Conservation (phyloP, 2,888 invertebrate genomes). For the Sussaba pulchella region DNA sequence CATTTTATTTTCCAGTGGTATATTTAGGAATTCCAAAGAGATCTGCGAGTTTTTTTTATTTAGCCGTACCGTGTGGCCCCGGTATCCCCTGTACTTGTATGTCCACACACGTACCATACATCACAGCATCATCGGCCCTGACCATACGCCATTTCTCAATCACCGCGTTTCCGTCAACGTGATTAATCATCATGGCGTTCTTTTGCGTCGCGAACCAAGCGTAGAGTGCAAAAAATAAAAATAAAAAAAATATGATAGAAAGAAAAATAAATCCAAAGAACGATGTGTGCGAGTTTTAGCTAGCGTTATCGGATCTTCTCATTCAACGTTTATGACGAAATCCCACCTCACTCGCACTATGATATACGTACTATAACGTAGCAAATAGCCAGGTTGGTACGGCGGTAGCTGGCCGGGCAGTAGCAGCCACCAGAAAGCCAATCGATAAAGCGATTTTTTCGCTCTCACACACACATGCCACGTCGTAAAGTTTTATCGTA, state of each 20-base stretch:
- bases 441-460: slow-evolving; percentile 67
- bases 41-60: too few species aligned
- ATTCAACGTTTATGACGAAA: slow-evolving; percentile 63
- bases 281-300: slow-evolving; percentile 36
- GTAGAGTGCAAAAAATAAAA: slow-evolving; percentile 34
- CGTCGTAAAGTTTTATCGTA: slow-evolving; percentile 60
- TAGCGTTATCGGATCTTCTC: slow-evolving; percentile 61
- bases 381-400: slow-evolving; percentile 11
- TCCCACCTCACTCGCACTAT: slow-evolving; percentile 52
- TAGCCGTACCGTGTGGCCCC: too few species aligned
- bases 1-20: too few species aligned
- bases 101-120: neutral
- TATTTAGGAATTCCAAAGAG: too few species aligned
- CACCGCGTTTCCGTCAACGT: slow-evolving; percentile 39
- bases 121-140: neutral
- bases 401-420: slow-evolving; percentile 19
- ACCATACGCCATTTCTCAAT: slow-evolving; percentile 51
- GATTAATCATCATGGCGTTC: slow-evolving; percentile 52
- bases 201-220: slow-evolving; percentile 30
- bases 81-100: neutral
- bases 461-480: slow-evolving; percentile 17
- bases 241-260: neutral
- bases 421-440: slow-evolving; percentile 45
- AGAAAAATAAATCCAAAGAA: neutral
- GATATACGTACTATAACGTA: slow-evolving; percentile 40